These are phyloP conservation scores for Sterrhoptilus dennistouni DNA, from an alignment of 2,113 vertebrate genomes.

Conservation along the genomic window DNA sequence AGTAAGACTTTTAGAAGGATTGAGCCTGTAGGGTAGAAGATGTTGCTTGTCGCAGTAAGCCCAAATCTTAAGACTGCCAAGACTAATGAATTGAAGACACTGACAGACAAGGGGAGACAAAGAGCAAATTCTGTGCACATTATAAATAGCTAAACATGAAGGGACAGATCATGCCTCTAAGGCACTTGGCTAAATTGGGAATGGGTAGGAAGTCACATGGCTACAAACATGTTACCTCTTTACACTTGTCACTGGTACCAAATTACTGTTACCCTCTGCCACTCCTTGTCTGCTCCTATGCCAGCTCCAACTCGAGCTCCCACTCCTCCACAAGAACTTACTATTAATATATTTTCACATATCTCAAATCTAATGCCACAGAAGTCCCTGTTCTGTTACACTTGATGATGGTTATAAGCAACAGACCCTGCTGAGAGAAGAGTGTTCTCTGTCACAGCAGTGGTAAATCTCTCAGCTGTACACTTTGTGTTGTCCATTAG, in stretches of 20 bases:
- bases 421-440: background rate
- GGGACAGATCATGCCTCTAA: conserved; percentile 5
- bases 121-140: background rate
- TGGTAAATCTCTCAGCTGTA: background rate
- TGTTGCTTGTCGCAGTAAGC: background rate
- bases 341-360: background rate
- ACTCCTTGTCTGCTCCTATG: background rate
- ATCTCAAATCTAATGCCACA: background rate
- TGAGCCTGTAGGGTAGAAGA: background rate
- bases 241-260: conserved; percentile 7
- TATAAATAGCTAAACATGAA: conserved; percentile 35
- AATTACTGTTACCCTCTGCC: background rate
- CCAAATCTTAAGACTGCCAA: conserved; percentile 9
- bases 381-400: background rate
- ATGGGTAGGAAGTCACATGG: conserved; percentile 40
- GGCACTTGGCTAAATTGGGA: conserved; percentile 42
- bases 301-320: background rate
- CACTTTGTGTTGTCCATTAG: background rate
- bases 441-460: background rate
- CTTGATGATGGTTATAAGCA: background rate
- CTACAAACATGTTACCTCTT: conserved; percentile 1
- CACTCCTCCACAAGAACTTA: background rate
- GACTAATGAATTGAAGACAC: background rate
- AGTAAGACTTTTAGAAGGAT: background rate
- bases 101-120: conserved; percentile 18